Evolutionary conservation across 2,797 vertebrate species (phyloP).

Genomic region (Catharus ustulatus): DNA sequence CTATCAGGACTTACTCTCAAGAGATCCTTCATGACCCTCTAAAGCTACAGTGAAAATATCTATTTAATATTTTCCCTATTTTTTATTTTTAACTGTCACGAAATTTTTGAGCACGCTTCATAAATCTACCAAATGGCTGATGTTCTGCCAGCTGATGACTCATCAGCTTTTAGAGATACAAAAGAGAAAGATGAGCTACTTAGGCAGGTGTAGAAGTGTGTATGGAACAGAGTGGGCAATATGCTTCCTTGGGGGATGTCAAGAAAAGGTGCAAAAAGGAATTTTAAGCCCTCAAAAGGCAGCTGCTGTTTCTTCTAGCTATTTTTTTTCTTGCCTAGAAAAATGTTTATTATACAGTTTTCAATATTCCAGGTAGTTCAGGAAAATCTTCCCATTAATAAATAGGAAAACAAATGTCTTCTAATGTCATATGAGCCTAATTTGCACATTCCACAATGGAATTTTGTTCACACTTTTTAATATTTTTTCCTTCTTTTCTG

Average conservation of each 20-base stretch:
- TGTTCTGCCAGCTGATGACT: not conserved
- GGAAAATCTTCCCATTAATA: not conserved
- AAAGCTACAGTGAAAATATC: not conserved
- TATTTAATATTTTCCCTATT: not conserved
- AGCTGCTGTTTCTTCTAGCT: not conserved
- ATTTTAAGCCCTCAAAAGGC: not conserved
- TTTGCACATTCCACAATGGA: not conserved
- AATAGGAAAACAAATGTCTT: not conserved
- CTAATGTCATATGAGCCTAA: not conserved
- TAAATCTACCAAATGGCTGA: not conserved
- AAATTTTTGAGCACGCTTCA: not conserved
- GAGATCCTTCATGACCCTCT: not conserved
- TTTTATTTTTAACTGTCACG: not conserved
- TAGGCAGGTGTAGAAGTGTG: not conserved
- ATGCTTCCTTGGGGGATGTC: not conserved
- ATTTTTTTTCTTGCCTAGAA: not conserved
- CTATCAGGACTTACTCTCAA: not conserved
- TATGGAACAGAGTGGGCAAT: not conserved
- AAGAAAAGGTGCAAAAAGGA: not conserved
- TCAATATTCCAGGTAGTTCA: not conserved
- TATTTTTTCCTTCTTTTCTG: not conserved
- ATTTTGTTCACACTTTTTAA: accelerated
- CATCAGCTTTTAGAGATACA: not conserved
- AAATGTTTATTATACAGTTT: not conserved
- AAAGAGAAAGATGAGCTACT: not conserved